Conservation (phyloP, 2,888 invertebrate species). For the Ophion costatus region DNA sequence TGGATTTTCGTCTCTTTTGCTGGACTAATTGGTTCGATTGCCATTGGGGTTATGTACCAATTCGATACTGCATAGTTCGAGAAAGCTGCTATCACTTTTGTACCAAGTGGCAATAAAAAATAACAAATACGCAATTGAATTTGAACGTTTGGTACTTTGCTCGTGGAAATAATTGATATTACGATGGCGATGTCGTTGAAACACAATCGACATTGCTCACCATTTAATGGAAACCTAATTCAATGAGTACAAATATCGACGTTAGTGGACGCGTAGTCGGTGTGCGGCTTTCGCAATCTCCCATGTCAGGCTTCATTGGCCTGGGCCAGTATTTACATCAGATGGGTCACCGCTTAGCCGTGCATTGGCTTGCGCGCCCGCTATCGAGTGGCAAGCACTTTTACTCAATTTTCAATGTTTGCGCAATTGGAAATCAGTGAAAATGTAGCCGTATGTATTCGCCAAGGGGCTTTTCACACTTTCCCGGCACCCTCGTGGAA, state of each 20-base stretch:
- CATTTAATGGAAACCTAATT: neutral
- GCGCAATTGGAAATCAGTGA: no score
- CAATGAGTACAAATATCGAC: neutral
- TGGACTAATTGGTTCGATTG: neutral
- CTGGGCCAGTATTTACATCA: neutral
- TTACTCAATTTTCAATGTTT: no score
- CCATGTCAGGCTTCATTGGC: neutral
- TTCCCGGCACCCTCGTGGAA: no score
- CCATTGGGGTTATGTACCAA: constrained; percentile 7
- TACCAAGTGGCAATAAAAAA: neutral
- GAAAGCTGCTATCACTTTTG: neutral
- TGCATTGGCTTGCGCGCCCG: no score
- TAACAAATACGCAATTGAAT: neutral
- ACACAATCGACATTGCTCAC: neutral
- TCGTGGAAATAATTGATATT: neutral
- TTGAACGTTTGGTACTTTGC: neutral
- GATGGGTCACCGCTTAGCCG: no score
- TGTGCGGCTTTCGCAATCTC: no score
- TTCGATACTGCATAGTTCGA: neutral
- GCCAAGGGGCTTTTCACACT: no score
- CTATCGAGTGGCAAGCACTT: no score
- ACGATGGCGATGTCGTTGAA: neutral
- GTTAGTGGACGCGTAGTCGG: neutral
- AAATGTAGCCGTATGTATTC: no score
- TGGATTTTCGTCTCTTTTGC: no score